Evolutionary conservation across 1,140 invertebrate genomes (phyloP), one percentile per base, ranked within the genome.

Genomic region (Trichonephila clavipes): DNA sequence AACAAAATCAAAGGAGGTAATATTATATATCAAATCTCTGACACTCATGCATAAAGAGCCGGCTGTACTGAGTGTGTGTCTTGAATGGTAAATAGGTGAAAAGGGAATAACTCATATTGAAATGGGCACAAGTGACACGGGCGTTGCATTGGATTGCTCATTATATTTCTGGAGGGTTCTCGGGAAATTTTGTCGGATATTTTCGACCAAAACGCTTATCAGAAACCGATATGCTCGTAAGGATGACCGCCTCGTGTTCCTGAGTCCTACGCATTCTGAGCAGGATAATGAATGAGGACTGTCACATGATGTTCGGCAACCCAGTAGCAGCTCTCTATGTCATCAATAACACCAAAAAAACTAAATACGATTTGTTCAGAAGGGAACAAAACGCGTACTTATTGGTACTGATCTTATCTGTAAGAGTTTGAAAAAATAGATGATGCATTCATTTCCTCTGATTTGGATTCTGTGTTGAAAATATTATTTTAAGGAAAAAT

Each of bases 21-120:
- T 62, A 85, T 85, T 51, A 92, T 92, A 81, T 85, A 92, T 92
- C 82, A 87, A 72, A 86, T 72, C 34, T 92, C 87, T 85, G 82
- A 87, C 62, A 83, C n/a, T 83, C 91, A 18, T 59, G 82, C 62
- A 51, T 85, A 62, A 85, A 62, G 62, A 64, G 61, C 62, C 81
- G 77, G 58, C 90, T 66, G 58, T 66, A 64, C 21, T 40, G 51
- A 85, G 90, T 19, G 44, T 72, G 91, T 92, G 91, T 24, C 28
- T 59, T 66, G 91, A 86, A 92, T 92, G 21, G 40, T 77, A 92
- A 88, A 87, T 77, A 61, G 86, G 61, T 24, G 16, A 16, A 12
- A 58, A 28, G 66, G 34, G 58, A 81, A 90, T 82, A 90, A 61
- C 89, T 72, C 58, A 90, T 85, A 85, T n/a, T 85, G 83, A 61